A percentile compares a stretch with the other conserved stretches of the same genome.
Conservation (phyloP, 2,797 vertebrate genomes). For the Myoxocephalus aenaeus region DNA sequence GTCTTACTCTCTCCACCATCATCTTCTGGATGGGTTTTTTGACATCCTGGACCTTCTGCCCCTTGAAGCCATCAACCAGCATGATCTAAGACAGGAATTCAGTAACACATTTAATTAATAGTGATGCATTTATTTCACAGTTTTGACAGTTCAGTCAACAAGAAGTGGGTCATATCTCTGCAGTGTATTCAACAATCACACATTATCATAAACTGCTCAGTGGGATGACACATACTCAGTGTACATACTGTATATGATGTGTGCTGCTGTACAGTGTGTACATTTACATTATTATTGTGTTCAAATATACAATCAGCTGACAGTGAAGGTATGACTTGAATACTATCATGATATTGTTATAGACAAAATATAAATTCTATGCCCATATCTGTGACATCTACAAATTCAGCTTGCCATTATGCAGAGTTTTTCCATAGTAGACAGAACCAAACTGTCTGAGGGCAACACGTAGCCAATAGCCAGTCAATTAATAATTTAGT, state of each 20-base stretch:
- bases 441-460: constrained; percentile 14
- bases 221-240: not conserved
- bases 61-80: constrained; percentile 94
- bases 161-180: not conserved
- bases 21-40: constrained; percentile 95
- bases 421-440: not conserved
- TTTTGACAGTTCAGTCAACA: constrained; percentile 4
- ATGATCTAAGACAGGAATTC: constrained; percentile 86
- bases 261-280: not conserved
- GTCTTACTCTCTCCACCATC: constrained; percentile 91
- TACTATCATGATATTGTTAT: not conserved
- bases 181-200: not conserved
- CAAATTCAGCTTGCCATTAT: not conserved
- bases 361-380: not conserved
- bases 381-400: not conserved
- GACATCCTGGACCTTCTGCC: constrained; percentile 94
- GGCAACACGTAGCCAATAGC: constrained; percentile 11
- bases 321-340: not conserved
- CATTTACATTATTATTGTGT: not conserved
- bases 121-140: not conserved
- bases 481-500: constrained; percentile 41
- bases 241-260: not conserved
- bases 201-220: not conserved
- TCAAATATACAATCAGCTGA: constrained; percentile 3
- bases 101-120: constrained; percentile 14